These are phyloP conservation scores for Clinocottus analis DNA, from an alignment of 2,113 vertebrate species.

Conservation along the genomic window DNA sequence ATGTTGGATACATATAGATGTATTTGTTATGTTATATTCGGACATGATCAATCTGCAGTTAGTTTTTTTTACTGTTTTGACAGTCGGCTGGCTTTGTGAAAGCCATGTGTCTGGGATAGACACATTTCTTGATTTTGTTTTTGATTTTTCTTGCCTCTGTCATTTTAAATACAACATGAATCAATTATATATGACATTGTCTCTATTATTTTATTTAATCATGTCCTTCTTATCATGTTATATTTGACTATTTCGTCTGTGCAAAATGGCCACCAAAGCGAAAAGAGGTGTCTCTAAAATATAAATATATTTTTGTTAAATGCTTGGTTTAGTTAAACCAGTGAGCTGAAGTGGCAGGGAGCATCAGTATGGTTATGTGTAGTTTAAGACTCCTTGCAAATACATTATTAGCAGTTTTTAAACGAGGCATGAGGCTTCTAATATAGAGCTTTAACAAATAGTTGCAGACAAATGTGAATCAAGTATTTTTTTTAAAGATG, in stretches of 20 bases:
- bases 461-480: background rate
- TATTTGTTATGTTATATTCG: background rate
- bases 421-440: background rate
- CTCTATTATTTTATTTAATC: background rate
- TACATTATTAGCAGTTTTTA: background rate
- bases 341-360: background rate
- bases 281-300: background rate
- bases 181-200: background rate
- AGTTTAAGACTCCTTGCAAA: background rate
- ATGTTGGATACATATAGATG: background rate
- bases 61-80: constrained; percentile 8
- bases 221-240: background rate
- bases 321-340: background rate
- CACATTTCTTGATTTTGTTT: background rate
- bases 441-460: background rate
- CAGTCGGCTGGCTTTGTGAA: background rate
- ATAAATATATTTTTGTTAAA: background rate
- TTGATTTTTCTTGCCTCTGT: background rate
- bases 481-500: background rate
- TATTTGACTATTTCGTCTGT: background rate
- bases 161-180: constrained; percentile 4
- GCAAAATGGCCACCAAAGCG: background rate
- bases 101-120: background rate
- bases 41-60: constrained; percentile 2
- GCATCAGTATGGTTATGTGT: background rate